Evolutionary conservation across 2,113 vertebrate species (phyloP).

Genomic region (Neomonachus schauinslandi): DNA sequence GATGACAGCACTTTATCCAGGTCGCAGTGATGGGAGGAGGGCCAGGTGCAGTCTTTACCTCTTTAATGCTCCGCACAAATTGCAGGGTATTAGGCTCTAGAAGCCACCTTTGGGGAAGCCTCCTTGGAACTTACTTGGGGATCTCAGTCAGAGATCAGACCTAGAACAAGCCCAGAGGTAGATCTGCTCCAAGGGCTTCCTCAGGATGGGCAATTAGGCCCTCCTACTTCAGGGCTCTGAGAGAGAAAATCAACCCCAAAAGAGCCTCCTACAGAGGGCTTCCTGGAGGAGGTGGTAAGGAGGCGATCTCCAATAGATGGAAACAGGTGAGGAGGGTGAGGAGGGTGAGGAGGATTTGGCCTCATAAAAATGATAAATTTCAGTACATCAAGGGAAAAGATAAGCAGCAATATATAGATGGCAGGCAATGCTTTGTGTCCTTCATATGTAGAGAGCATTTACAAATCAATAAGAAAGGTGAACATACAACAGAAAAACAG

Average conservation of each 20-base stretch:
- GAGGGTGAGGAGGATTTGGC: background rate
- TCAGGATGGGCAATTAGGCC: background rate
- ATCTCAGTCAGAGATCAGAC: background rate
- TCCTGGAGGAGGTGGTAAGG: background rate
- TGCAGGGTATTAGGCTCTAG: background rate
- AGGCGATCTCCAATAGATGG: background rate
- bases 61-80: background rate
- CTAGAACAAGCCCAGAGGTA: background rate
- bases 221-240: background rate
- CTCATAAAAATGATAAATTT: background rate
- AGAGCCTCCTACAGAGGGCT: background rate
- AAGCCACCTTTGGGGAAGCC: background rate
- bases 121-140: background rate
- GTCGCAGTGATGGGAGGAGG: background rate
- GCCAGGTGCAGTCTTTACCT: background rate
- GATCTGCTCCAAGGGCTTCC: background rate
- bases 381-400: background rate
- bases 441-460: background rate
- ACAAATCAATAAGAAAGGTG: background rate
- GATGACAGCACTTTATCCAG: background rate
- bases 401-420: background rate
- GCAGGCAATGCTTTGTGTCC: background rate
- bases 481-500: conserved; percentile 14
- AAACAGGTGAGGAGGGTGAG: background rate
- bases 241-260: background rate